Evolutionary conservation across 2,113 vertebrate species (phyloP), one percentile per base, ranked within the genome.

Genomic region (Amazona guildingii): DNA sequence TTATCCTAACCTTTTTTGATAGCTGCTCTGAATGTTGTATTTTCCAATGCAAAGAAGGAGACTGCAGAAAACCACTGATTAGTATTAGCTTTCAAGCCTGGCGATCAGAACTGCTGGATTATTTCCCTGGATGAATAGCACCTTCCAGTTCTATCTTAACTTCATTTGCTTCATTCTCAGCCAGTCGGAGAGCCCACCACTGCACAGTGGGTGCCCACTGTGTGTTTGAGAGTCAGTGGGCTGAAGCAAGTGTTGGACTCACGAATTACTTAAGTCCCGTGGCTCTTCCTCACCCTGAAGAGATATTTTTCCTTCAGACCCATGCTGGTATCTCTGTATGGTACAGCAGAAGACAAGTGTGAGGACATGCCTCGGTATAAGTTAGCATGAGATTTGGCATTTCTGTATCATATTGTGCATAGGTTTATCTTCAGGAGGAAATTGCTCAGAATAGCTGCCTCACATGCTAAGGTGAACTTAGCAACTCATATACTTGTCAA

Each of bases 311-410:
- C 52, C 41, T 61, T 55, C 64, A 55, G 70, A 33, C 17, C 13
- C 43, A 31, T 3, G 0, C 28, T 1, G 3, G 43, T 29, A 27
- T n/a, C 35, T 62, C 46, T 55, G 21, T n/a, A 39, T 0, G 1
- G 59, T 23, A 29, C 55, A 19, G 48, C 4, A 1, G 62, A 63
- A 69, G 19, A 13, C 29, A 52, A 17, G 25, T 2, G 1, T 5
- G 33, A 21, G 62, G 43, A 51, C 8, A 3, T 23, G 27, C 39
- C 31, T 29, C 1, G 0, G 85, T 7, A 2, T 39, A 52, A 51
- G 7, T 10, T 62, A 48, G 33, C 51, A 35, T 0, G 2, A 86
- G 20, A 49, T 69, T 23, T 75, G 64, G 14, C 52, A 23, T 29
- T 41, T 77, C 57, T 43, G 44, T 44, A 24, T 29, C 41, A 23